A percentile compares a stretch with the other conserved stretches of the same genome.
Conservation (phyloP, 2,113 vertebrate species). For the Psittacula cyanocephala region DNA sequence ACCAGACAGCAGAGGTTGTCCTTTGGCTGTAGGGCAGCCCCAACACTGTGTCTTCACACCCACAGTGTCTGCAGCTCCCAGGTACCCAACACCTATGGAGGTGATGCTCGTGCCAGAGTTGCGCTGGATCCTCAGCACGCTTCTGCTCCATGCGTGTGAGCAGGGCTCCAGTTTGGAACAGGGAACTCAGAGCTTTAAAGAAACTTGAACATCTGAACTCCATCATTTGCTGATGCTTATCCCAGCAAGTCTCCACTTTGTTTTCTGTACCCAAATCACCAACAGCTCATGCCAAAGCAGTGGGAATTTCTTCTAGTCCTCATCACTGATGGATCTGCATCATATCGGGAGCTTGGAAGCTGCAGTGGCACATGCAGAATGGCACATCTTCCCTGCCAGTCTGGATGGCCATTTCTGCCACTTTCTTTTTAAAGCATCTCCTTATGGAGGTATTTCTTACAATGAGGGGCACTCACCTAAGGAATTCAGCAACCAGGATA, state of each 20-base stretch:
- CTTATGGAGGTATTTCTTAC: background rate
- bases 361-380: rapidly evolving
- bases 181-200: background rate
- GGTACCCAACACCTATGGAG: background rate
- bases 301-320: background rate
- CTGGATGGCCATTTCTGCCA: background rate
- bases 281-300: background rate
- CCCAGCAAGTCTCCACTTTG: background rate
- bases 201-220: background rate
- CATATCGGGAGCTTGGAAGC: background rate
- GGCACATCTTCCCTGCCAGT: background rate
- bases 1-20: background rate
- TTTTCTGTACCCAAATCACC: background rate
- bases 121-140: background rate
- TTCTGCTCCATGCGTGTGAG: background rate
- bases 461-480: background rate
- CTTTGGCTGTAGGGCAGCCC: background rate
- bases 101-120: background rate
- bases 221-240: background rate
- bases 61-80: background rate
- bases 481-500: background rate
- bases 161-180: background rate
- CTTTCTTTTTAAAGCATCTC: background rate
- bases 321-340: background rate
- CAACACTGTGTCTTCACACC: background rate